phyloP scores from a whole-genome alignment of 2,888 invertebrate genomes.

The Noctua pronuba region DNA sequence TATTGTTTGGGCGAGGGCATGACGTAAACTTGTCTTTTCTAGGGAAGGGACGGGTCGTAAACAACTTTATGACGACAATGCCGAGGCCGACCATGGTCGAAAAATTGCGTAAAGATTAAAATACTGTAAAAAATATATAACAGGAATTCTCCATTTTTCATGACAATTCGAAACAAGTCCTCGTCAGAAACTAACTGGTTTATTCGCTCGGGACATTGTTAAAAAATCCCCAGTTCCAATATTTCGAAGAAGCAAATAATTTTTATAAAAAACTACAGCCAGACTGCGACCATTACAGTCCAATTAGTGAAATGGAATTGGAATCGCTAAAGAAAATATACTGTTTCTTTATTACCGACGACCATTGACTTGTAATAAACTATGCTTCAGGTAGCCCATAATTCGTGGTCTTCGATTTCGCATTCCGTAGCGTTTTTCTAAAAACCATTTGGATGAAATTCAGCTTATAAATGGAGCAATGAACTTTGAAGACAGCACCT shows the following conservation, averaged over 20 bases:
- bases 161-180: neutral
- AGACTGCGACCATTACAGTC: slow-evolving; percentile 60
- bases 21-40: slow-evolving; percentile 36
- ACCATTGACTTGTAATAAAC: slow-evolving; percentile 40
- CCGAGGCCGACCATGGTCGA: neutral
- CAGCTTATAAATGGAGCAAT: slow-evolving; percentile 9
- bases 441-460: slow-evolving; percentile 20
- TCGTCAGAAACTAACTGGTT: slow-evolving; percentile 3
- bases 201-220: slow-evolving; percentile 20
- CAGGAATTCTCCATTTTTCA: slow-evolving; percentile 1
- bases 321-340: slow-evolving; percentile 47
- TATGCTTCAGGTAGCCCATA: slow-evolving; percentile 44
- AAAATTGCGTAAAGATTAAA: slow-evolving; percentile 6
- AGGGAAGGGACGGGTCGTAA: slow-evolving; percentile 47
- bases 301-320: slow-evolving; percentile 72
- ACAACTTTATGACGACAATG: slow-evolving; percentile 38
- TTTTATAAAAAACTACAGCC: slow-evolving; percentile 38
- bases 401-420: slow-evolving; percentile 17
- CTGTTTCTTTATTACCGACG: slow-evolving; percentile 36
- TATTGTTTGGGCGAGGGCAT: slow-evolving; percentile 35
- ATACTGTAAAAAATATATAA: slow-evolving; percentile 12
- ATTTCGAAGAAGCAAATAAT: slow-evolving; percentile 37
- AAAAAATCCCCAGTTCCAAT: slow-evolving; percentile 1
- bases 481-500: slow-evolving; percentile 10
- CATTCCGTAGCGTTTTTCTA: slow-evolving; percentile 4